Percentiles rank a stretch among this genome's conserved stretches.
These are phyloP conservation scores for Fulica atra DNA, from an alignment of 2,113 vertebrate genomes.

Conservation along the genomic window DNA sequence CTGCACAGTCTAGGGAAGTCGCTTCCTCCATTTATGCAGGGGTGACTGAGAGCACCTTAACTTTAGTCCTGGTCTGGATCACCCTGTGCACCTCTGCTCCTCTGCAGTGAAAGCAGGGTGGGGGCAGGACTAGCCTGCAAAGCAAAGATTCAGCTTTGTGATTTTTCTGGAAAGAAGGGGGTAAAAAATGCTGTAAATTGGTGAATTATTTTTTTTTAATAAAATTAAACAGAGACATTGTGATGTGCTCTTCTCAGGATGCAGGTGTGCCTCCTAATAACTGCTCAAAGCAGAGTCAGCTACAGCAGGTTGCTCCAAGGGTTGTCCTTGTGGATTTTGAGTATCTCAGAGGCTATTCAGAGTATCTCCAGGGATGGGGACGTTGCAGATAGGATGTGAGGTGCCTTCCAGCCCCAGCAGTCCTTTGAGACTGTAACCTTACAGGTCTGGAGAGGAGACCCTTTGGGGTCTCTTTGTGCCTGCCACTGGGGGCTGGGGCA, in stretches of 20 bases:
- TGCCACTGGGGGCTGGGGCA: background rate
- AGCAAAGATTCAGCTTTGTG: background rate
- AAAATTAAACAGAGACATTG: background rate
- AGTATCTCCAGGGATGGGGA: no score
- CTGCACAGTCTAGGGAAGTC: background rate
- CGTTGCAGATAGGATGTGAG: background rate
- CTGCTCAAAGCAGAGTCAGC: background rate
- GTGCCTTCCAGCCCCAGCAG: background rate
- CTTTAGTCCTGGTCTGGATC: background rate
- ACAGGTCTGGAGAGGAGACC: no score
- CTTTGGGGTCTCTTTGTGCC: accelerated
- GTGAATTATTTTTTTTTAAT: background rate
- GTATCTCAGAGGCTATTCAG: background rate
- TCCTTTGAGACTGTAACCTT: background rate
- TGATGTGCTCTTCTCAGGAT: background rate
- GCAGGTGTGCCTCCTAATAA: background rate
- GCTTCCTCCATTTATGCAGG: background rate
- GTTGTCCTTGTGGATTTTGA: background rate
- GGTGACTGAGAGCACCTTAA: background rate
- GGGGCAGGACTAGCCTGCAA: background rate
- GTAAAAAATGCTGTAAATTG: background rate
- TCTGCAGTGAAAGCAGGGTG: background rate
- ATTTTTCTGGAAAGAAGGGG: background rate
- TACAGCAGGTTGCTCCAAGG: background rate
- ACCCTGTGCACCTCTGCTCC: background rate